Evolutionary conservation across 2,797 vertebrate species (phyloP).

Genomic region (Myotis vivesi): DNA sequence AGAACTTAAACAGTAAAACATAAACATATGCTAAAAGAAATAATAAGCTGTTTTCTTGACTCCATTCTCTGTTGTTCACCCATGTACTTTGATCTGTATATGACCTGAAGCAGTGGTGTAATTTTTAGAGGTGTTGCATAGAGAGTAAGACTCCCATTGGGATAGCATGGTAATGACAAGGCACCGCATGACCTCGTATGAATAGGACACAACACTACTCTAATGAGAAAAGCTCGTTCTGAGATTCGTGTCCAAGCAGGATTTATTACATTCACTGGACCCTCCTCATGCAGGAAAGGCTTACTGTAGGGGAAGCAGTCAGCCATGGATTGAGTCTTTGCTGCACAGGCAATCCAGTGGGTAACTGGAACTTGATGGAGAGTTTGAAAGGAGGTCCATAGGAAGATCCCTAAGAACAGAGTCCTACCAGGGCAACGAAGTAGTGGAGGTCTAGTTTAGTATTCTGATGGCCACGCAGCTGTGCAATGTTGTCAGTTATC

Average conservation of each 20-base stretch:
- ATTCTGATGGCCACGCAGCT: neutral
- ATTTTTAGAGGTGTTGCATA: neutral
- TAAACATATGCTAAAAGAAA: neutral
- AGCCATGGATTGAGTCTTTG: neutral
- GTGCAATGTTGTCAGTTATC: neutral
- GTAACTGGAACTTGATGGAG: neutral
- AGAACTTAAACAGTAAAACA: neutral
- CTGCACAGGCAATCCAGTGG: neutral
- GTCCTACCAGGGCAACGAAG: neutral
- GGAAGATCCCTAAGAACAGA: too few relatives aligned
- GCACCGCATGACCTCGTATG: rapidly evolving
- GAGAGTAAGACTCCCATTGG: neutral
- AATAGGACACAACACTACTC: rapidly evolving
- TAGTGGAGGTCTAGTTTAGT: neutral
- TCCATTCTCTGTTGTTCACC: neutral
- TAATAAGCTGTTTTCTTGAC: neutral
- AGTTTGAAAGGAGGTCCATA: neutral
- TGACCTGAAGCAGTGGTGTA: neutral
- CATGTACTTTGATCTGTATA: neutral
- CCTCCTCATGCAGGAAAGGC: neutral
- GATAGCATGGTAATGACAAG: rapidly evolving
- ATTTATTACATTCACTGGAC: neutral
- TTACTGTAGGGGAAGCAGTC: rapidly evolving
- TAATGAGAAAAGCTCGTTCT: neutral
- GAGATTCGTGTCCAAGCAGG: neutral